A percentile compares a stretch with the other conserved stretches of the same genome.
These are phyloP conservation scores for Orchestes rusci DNA, from an alignment of 2,888 invertebrate species.

Conservation along the genomic window DNA sequence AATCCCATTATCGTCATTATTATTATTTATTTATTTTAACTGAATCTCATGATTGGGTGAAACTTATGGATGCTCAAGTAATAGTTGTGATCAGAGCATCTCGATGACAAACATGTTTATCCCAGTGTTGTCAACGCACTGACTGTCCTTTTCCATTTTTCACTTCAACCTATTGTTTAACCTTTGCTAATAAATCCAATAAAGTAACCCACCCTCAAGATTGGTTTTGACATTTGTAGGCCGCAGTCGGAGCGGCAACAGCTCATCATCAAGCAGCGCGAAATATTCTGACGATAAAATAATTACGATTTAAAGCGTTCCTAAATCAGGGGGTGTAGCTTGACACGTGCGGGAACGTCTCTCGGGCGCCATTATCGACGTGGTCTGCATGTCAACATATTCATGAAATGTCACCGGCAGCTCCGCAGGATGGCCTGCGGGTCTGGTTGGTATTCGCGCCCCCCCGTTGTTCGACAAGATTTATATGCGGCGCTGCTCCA, in stretches of 20 bases:
- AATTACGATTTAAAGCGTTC: conserved; percentile 23
- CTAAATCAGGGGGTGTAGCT: conserved; percentile 20
- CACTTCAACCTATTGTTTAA: too few species aligned
- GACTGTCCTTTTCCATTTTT: too few species aligned
- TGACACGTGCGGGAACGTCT: conserved; percentile 20
- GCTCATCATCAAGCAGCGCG: conserved; percentile 7
- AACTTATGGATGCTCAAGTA: too few species aligned
- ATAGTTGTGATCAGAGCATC: too few species aligned
- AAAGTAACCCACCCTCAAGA: too few species aligned
- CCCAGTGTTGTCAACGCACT: too few species aligned
- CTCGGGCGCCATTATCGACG: conserved; percentile 24
- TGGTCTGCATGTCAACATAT: conserved; percentile 26
- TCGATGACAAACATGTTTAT: too few species aligned
- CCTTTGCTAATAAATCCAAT: too few species aligned
- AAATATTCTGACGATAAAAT: conserved; percentile 20
- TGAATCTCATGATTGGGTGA: too few species aligned
- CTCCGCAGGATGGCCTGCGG: conserved; percentile 18
- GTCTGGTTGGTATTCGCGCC: conserved; percentile 23
- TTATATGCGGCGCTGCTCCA: conserved; percentile 21
- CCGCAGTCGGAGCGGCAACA: too few species aligned
- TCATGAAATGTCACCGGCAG: conserved; percentile 25
- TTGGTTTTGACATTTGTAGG: conserved; percentile 23
- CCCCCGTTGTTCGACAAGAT: conserved; percentile 21
- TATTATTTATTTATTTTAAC: too few species aligned
- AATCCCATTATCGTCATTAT: too few species aligned